Evolutionary conservation across 37 sponge, comb jelly and placozoan species (phyloP).

Genomic region (Geodia barretti): DNA sequence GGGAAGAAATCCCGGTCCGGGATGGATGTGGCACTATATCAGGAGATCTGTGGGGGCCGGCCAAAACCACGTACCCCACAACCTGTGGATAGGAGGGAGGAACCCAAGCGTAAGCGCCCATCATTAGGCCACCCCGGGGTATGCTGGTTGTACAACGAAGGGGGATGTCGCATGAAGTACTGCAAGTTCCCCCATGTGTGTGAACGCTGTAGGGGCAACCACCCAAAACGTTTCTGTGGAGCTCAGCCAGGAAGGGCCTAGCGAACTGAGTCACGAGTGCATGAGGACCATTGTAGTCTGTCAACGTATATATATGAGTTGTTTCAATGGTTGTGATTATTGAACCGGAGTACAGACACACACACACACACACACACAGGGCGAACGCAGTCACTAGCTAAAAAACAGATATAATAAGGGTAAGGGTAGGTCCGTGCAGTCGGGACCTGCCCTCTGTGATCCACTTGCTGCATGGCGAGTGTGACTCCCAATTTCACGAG

Average conservation of each 20-base stretch:
- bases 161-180: neutral
- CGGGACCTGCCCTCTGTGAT: neutral
- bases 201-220: neutral
- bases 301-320: neutral
- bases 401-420: neutral
- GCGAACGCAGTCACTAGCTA: neutral
- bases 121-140: neutral
- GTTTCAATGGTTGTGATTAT: neutral
- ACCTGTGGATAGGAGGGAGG: neutral
- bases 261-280: neutral
- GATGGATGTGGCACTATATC: constrained; percentile 13
- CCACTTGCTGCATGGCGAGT: neutral
- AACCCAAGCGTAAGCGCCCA: neutral
- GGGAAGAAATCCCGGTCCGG: constrained; percentile 8
- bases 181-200: constrained; percentile 22
- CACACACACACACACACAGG: too few species aligned
- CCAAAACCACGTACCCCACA: neutral
- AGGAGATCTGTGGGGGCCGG: neutral
- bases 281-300: neutral
- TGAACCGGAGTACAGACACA: neutral
- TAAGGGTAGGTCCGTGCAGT: neutral
- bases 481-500: neutral
- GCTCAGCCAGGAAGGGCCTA: neutral
- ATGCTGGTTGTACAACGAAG: constrained; percentile 10
- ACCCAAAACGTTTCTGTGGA: neutral